Conservation (phyloP, 23 tunicate genomes). For the Trididemnum clinides region DNA sequence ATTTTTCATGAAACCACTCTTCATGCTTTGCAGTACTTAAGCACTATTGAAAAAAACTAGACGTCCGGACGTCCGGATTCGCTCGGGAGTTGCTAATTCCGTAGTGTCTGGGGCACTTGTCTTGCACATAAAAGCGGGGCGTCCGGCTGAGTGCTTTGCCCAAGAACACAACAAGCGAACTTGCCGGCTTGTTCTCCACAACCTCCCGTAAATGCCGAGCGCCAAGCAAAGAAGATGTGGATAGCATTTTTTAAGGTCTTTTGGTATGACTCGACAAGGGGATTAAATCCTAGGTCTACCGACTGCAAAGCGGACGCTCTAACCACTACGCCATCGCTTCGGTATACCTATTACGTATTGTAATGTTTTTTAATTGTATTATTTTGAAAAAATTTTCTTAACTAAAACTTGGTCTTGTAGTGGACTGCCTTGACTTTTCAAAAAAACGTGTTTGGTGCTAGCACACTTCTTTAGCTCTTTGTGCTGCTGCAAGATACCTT, state of each 20-base stretch:
- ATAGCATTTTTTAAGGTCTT: no score
- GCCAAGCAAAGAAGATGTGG: no score
- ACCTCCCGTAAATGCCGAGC: slow-evolving; percentile 4
- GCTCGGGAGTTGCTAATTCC: no score
- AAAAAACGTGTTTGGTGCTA: slow-evolving; percentile 6
- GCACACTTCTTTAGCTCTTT: slow-evolving; percentile 17
- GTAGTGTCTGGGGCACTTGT: no score
- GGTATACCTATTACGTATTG: background rate
- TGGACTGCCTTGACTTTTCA: slow-evolving; percentile 24
- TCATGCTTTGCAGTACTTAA: slow-evolving; percentile 16
- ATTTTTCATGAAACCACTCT: slow-evolving; percentile 29
- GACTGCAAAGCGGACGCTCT: no score
- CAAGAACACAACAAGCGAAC: no score
- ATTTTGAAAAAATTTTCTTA: slow-evolving; percentile 22
- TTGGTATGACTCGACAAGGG: no score
- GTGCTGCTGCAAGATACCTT: slow-evolving; percentile 9
- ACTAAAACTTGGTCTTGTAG: slow-evolving; percentile 23
- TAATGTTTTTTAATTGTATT: slow-evolving; percentile 29
- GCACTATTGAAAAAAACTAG: background rate
- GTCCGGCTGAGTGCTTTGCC: no score
- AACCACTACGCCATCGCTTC: no score
- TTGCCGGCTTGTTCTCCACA: no score
- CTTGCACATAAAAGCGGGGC: no score
- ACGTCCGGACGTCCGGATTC: background rate
- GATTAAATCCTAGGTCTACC: no score